These are phyloP conservation scores for Oryzias melastigma DNA, from an alignment of 2,113 vertebrate species.

Conservation along the genomic window DNA sequence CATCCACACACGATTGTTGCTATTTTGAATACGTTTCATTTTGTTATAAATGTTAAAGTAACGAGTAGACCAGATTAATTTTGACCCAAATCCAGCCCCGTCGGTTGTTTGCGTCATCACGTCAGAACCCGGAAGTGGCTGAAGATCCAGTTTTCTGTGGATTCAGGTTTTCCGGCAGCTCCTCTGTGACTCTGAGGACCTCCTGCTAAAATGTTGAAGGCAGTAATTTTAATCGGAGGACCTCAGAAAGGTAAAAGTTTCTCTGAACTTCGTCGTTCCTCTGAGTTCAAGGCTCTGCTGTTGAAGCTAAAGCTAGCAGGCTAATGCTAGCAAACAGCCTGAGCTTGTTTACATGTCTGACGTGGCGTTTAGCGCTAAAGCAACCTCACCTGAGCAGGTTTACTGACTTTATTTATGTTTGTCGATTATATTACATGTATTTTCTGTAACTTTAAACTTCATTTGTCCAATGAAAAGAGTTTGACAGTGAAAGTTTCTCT, in stretches of 20 bases:
- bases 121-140: slow-evolving; percentile 18
- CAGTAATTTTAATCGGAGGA: slow-evolving; percentile 94
- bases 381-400: not conserved
- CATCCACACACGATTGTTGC: too few relatives aligned
- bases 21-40: too few relatives aligned
- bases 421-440: too few relatives aligned
- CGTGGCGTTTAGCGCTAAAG: slow-evolving; percentile 43
- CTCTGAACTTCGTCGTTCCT: rapidly evolving
- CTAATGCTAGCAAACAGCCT: slow-evolving; percentile 24
- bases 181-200: not conserved
- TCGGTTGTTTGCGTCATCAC: too few relatives aligned
- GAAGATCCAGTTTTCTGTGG: not conserved
- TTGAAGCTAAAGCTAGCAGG: slow-evolving; percentile 1
- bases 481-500: too few relatives aligned
- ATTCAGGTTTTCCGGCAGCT: not conserved
- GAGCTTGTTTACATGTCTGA: slow-evolving; percentile 42
- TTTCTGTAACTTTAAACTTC: not conserved
- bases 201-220: slow-evolving; percentile 83
- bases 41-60: too few relatives aligned
- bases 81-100: too few relatives aligned
- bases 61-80: too few relatives aligned
- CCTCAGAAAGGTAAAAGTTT: slow-evolving; percentile 90
- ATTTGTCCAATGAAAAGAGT: not conserved
- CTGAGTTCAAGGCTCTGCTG: not conserved
- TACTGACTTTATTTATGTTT: too few relatives aligned